Percentiles rank a stretch among this genome's conserved stretches.
Conservation (phyloP, 1,140 invertebrate genomes). For the Drosophila sproati region DNA sequence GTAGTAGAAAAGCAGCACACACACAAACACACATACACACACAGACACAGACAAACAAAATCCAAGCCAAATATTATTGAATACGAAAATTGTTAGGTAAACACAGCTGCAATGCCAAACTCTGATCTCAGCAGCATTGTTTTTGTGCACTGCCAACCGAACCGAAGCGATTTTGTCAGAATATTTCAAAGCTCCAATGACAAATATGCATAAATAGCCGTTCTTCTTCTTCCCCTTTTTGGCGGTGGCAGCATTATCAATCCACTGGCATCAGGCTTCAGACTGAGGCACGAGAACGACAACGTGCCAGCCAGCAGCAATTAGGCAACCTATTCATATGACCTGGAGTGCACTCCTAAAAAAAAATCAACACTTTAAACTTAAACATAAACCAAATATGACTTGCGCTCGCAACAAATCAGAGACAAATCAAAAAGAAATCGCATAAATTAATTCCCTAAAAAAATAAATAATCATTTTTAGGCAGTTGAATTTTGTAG, state of each 20-base stretch:
- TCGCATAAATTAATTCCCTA: no score
- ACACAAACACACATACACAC: neutral
- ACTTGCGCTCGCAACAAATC: no score
- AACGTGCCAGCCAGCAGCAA: conserved; percentile 41
- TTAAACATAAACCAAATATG: no score
- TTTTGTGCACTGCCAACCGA: conserved; percentile 39
- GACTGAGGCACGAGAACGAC: neutral
- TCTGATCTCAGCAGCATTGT: conserved; percentile 27
- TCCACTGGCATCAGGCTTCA: conserved; percentile 54
- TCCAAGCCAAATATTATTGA: conserved; percentile 76
- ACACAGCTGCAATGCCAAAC: conserved; percentile 62
- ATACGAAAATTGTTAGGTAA: conserved; percentile 76
- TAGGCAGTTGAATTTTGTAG: no score
- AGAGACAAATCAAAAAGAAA: no score
- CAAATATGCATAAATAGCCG: conserved; percentile 29
- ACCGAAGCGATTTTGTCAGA: conserved; percentile 40
- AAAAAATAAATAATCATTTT: no score
- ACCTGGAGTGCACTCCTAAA: neutral
- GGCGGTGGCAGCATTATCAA: conserved; percentile 46
- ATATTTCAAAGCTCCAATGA: conserved; percentile 42
- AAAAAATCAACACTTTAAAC: neutral
- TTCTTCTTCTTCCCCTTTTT: conserved; percentile 33
- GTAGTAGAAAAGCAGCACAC: conserved; percentile 59
- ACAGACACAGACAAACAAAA: conserved; percentile 42
- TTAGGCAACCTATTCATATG: conserved; percentile 55